These are phyloP conservation scores for Panthera uncia DNA, from an alignment of 2,113 vertebrate genomes.

Conservation along the genomic window DNA sequence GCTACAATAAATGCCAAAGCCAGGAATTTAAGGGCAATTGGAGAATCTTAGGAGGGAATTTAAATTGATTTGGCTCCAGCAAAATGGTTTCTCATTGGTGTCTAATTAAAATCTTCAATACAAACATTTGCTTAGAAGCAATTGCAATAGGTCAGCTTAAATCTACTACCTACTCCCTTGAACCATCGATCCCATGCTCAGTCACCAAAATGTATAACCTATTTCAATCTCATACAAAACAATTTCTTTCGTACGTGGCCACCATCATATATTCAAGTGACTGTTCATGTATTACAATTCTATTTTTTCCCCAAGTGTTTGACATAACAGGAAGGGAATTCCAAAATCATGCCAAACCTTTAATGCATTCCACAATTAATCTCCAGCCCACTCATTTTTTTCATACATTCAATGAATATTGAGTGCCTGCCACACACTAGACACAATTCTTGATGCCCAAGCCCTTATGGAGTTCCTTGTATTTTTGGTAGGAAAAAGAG, in stretches of 20 bases:
- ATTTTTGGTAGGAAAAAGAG: background rate
- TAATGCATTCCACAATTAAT: background rate
- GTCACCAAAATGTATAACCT: background rate
- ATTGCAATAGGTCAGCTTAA: background rate
- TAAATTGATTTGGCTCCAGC: background rate
- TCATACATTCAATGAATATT: background rate
- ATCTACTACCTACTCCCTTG: background rate
- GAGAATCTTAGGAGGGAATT: background rate
- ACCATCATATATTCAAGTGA: background rate
- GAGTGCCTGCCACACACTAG: background rate
- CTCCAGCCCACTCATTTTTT: background rate
- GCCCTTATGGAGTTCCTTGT: background rate
- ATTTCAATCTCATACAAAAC: background rate
- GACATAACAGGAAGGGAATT: background rate
- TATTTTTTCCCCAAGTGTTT: background rate
- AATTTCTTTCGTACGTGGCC: background rate
- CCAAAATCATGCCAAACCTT: background rate
- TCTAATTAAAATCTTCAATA: background rate
- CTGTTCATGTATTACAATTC: background rate
- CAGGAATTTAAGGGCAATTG: background rate
- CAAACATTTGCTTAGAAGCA: background rate
- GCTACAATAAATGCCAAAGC: background rate
- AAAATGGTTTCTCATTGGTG: background rate
- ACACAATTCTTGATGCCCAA: background rate
- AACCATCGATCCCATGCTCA: background rate